Evolutionary conservation across 2,113 vertebrate species (phyloP).

Genomic region (Eulemur rufifrons): DNA sequence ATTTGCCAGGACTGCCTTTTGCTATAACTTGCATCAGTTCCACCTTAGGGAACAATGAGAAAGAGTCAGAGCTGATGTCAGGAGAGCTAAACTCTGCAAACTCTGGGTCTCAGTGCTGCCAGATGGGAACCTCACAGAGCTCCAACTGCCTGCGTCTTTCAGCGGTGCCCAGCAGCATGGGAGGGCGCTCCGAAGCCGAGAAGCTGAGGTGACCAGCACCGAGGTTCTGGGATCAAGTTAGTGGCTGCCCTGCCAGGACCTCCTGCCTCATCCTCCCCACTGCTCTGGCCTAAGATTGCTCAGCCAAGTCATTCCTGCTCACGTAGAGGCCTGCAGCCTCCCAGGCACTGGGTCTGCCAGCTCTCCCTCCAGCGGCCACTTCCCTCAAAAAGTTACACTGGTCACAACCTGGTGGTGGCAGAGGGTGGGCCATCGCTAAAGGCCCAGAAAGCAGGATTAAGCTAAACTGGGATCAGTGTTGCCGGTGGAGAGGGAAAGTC

Average conservation of each 20-base stretch:
- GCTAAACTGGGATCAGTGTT: too few species aligned
- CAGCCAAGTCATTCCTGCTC: neutral
- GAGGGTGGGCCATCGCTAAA: neutral
- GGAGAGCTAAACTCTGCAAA: conserved; percentile 15
- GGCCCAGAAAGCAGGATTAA: neutral
- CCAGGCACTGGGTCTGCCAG: neutral
- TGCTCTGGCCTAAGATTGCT: neutral
- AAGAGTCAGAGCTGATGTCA: neutral
- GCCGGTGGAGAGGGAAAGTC: neutral
- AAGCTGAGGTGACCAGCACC: neutral
- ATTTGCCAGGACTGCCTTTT: neutral
- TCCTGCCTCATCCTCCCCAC: neutral
- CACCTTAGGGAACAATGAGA: conserved; percentile 63
- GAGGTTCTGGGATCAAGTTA: neutral
- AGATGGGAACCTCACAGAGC: neutral
- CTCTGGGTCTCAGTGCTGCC: neutral
- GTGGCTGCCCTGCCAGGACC: neutral
- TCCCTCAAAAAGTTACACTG: neutral
- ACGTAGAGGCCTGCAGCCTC: neutral
- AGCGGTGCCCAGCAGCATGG: neutral
- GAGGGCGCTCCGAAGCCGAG: neutral
- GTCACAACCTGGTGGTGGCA: neutral
- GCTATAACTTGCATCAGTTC: conserved; percentile 44
- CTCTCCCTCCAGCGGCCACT: neutral
- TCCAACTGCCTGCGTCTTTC: neutral